Base-by-base conservation (phyloP, 2,113 vertebrate species). In the Rhea americana region DNA sequence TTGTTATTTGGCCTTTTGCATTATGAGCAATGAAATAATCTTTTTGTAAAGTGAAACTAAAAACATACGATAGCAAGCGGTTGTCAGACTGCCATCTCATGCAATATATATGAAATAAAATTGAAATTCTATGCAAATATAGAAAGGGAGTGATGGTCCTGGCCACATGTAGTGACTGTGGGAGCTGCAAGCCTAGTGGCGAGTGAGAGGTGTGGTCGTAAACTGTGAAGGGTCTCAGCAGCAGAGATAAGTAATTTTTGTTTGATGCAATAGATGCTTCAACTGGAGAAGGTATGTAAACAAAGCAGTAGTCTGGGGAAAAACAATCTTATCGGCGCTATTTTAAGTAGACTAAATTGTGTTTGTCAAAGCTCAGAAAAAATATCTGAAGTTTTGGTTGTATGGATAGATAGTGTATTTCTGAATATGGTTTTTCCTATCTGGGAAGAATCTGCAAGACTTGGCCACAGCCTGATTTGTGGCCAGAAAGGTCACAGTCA, bases 131-230 rank as follows among this genome's bases (percentile, higher is more conserved):
- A 39, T 26, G 19, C 5, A 18, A 20, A 41, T 0, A 0, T 74
- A 62, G 20, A 8, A 37, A 59, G 9, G 2, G 6, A 66, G 15
- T 22, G 13, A 25, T 1, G 2, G 28, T 61, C 25, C 35, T 1
- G 2, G 16, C 7, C 11, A 5, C 0, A 3, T 14, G 32, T 61
- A 16, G 12, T 66, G 68, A 70, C 32, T 28, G 11, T 8, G 5
- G 6, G 2, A 51, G 16, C 12, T 79, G 26, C 30, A 18, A 45
- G 50, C 8, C 39, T 85, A 11, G 3, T 13, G 8, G 19, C 26
- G 35, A 56, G 24, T 28, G n/a, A 83, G 9, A 35, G 30, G 9
- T 73, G 45, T 62, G 32, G 5, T 61, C 37, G n/a, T 26, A n/a
- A 47, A 13, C 16, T 74, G 37, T 30, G 45, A 62, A 45, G 19